These are phyloP conservation scores for Pelobates cultripes DNA, from an alignment of 2,797 vertebrate genomes.

Conservation along the genomic window DNA sequence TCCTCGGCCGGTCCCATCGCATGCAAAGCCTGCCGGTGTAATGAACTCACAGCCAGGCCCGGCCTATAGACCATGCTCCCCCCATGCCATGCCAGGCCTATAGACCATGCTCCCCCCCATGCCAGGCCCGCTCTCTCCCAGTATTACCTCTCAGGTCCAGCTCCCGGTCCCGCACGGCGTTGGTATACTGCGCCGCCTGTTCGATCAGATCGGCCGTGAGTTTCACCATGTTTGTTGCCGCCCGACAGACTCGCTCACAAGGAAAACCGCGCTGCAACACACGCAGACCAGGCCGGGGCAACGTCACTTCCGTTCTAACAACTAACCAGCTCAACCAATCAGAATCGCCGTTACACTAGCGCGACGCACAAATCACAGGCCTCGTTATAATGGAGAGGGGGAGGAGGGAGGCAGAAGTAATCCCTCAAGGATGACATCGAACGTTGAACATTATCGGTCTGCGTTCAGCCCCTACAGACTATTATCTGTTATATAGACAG, in stretches of 20 bases:
- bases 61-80: no score
- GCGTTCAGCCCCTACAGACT: no score
- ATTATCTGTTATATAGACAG: no score
- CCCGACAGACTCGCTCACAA: background rate
- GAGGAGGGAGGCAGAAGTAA: background rate
- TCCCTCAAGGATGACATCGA: background rate
- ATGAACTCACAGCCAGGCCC: no score
- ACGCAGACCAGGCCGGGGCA: fast-evolving
- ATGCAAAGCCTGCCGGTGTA: no score
- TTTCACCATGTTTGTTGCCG: slow-evolving; percentile 86
- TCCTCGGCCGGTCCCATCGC: no score
- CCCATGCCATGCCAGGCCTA: no score
- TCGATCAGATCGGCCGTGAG: slow-evolving; percentile 91
- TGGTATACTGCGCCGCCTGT: slow-evolving; percentile 93
- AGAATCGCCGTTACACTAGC: background rate
- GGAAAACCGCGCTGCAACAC: background rate
- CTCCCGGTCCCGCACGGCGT: slow-evolving; percentile 89
- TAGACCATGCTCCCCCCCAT: no score
- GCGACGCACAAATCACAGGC: background rate
- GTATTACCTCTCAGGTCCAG: slow-evolving; percentile 85
- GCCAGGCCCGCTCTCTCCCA: no score
- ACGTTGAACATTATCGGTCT: no score
- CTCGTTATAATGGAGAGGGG: background rate
- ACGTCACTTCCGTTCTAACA: slow-evolving; percentile 36
- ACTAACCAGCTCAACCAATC: background rate